A percentile compares a stretch with the other conserved stretches of the same genome.
phyloP scores from a whole-genome alignment of 1,140 invertebrate species.

The Aricia agestis region DNA sequence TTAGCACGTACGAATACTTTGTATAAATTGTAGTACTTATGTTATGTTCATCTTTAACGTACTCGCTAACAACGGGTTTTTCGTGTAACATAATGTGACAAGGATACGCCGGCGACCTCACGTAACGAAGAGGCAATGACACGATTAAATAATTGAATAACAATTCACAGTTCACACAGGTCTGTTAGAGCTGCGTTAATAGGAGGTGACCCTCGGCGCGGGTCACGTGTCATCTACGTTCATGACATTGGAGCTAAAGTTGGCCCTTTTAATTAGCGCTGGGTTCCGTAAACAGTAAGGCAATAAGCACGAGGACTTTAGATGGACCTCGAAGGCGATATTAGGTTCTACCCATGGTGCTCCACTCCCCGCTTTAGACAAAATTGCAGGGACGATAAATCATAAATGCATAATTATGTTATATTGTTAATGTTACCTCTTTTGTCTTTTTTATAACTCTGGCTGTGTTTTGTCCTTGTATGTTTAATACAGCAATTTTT shows the following conservation, averaged over 20 bases:
- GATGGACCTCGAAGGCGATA: too few species aligned
- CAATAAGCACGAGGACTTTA: too few species aligned
- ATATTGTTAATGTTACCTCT: too few species aligned
- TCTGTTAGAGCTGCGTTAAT: conserved; percentile 44
- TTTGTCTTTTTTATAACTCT: too few species aligned
- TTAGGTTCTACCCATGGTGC: too few species aligned
- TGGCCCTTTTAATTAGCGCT: neutral
- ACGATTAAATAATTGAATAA: conserved; percentile 42
- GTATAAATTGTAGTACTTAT: too few species aligned
- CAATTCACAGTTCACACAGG: conserved; percentile 39
- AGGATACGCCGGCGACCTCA: conserved; percentile 37
- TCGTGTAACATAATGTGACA: conserved; percentile 32
- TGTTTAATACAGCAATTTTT: too few species aligned
- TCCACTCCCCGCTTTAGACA: too few species aligned
- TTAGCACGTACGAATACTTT: neutral
- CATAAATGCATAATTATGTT: too few species aligned
- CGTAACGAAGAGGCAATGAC: conserved; percentile 31
- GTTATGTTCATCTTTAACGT: conserved; percentile 18
- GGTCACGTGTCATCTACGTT: conserved; percentile 48
- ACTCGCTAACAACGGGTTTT: conserved; percentile 16
- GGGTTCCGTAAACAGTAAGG: too few species aligned
- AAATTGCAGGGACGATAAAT: too few species aligned
- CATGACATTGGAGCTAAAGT: conserved; percentile 47
- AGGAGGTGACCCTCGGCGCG: conserved; percentile 42
- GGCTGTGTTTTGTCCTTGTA: too few species aligned